phyloP scores from a whole-genome alignment of 2,797 vertebrate species.

The Rhinella marina region DNA sequence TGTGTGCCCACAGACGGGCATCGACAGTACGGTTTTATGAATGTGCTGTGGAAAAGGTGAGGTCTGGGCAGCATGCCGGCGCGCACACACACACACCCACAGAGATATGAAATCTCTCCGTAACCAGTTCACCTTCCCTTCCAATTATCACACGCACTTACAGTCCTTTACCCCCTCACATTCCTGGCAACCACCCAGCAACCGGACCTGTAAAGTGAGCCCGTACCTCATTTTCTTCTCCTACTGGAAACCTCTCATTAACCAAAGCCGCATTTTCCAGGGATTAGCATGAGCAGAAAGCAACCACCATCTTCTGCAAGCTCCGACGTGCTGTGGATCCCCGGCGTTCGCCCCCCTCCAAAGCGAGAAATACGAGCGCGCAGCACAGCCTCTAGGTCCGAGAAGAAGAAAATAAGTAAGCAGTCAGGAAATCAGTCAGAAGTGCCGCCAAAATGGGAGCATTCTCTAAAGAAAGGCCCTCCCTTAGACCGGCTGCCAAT shows the following conservation, averaged over 20 bases:
- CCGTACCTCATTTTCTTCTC: conserved; percentile 60
- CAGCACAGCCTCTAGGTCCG: not conserved
- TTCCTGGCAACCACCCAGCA: not conserved
- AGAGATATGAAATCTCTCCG: not conserved
- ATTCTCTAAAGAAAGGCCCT: conserved; percentile 65
- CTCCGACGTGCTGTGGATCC: conserved; percentile 14
- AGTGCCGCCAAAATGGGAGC: conserved; percentile 67
- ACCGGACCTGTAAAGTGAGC: conserved; percentile 8
- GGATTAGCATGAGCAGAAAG: conserved; percentile 46
- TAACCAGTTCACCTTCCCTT: not conserved
- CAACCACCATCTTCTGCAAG: conserved; percentile 33
- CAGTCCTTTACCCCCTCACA: fast-evolving
- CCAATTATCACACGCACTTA: not conserved
- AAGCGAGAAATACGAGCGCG: conserved; percentile 54
- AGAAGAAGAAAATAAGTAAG: conserved; percentile 62
- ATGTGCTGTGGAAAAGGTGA: conserved; percentile 14
- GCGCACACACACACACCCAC: too few species aligned
- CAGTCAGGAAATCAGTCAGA: conserved; percentile 65
- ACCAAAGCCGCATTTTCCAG: conserved; percentile 49
- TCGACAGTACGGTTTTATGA: not conserved
- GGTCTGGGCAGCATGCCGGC: not conserved
- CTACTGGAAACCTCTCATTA: conserved; percentile 60
- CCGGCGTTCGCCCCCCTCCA: conserved; percentile 4
- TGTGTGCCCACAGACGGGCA: too few species aligned
- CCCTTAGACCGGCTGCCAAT: conserved; percentile 67